Percentiles rank a stretch among this genome's conserved stretches.
Evolutionary conservation across 2,113 vertebrate genomes (phyloP).

Genomic region (Brachyistius frenatus): DNA sequence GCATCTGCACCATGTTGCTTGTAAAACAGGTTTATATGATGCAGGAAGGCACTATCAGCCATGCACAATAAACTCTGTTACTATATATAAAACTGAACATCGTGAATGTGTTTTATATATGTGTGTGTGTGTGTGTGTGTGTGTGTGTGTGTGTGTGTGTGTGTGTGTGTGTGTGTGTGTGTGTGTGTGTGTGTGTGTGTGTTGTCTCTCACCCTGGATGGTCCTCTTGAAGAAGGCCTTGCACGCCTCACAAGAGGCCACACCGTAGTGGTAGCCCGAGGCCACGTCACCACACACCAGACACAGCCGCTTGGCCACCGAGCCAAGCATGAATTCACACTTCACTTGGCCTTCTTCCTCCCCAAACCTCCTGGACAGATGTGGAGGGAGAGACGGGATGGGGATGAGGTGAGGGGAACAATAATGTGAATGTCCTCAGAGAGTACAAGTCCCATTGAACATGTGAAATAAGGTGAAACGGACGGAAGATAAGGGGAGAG

Average conservation of each 20-base stretch:
- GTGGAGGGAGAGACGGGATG: too few species aligned
- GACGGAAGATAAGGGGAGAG: too few species aligned
- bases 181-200: constrained; percentile 67
- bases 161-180: constrained; percentile 55
- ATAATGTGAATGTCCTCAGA: too few species aligned
- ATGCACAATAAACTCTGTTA: constrained; percentile 40
- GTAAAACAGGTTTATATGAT: constrained; percentile 72
- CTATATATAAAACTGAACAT: constrained; percentile 32
- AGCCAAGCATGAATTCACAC: constrained; percentile 88
- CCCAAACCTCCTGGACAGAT: constrained; percentile 64
- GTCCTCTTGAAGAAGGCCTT: constrained; percentile 87
- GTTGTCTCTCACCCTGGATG: constrained; percentile 78
- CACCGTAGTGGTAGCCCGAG: constrained; percentile 85
- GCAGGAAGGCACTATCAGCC: constrained; percentile 47
- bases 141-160: background rate
- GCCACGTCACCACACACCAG: constrained; percentile 84
- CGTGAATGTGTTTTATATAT: too few species aligned
- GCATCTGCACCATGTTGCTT: constrained; percentile 59
- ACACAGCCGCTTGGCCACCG: constrained; percentile 87
- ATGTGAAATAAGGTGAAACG: too few species aligned
- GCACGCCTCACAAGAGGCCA: constrained; percentile 85
- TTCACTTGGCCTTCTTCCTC: constrained; percentile 79
- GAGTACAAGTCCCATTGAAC: too few species aligned
- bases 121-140: too few species aligned
- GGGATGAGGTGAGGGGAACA: too few species aligned